Conservation (phyloP, 2,888 invertebrate species). For the Bellardia pandia region DNA sequence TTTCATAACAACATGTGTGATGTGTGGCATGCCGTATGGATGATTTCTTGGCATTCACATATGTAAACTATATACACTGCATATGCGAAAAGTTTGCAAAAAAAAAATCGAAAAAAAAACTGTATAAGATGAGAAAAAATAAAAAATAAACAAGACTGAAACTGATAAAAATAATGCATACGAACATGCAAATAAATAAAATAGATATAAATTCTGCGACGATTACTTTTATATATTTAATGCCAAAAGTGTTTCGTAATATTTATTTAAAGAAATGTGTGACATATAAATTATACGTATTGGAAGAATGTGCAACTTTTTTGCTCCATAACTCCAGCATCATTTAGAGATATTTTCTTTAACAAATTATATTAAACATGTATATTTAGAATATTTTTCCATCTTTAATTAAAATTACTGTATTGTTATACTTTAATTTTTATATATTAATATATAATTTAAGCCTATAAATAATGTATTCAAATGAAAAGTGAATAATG, state of each 20-base stretch:
- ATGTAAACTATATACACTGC: conserved; percentile 84
- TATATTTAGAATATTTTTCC: background rate
- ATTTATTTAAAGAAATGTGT: conserved; percentile 19
- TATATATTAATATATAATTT: no score
- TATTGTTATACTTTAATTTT: no score
- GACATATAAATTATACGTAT: background rate
- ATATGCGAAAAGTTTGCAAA: conserved; percentile 71
- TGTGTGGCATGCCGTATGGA: conserved; percentile 84
- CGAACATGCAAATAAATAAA: conserved; percentile 69
- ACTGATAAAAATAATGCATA: conserved; percentile 51
- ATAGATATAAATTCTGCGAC: conserved; percentile 33
- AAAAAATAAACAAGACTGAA: conserved; percentile 45
- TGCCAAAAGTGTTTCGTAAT: conserved; percentile 40
- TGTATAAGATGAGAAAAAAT: conserved; percentile 40
- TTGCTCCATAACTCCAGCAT: background rate
- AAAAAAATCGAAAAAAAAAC: conserved; percentile 48
- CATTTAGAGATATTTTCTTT: background rate
- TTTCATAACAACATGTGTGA: conserved; percentile 78
- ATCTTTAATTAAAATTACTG: no score
- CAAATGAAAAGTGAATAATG: no score
- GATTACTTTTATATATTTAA: background rate
- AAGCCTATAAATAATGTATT: no score
- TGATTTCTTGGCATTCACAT: conserved; percentile 81
- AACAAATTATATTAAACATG: background rate
- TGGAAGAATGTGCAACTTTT: background rate